These are phyloP conservation scores for Arbacia lixula DNA, from an alignment of 53 echinoderm and acorn worm genomes.

Conservation along the genomic window DNA sequence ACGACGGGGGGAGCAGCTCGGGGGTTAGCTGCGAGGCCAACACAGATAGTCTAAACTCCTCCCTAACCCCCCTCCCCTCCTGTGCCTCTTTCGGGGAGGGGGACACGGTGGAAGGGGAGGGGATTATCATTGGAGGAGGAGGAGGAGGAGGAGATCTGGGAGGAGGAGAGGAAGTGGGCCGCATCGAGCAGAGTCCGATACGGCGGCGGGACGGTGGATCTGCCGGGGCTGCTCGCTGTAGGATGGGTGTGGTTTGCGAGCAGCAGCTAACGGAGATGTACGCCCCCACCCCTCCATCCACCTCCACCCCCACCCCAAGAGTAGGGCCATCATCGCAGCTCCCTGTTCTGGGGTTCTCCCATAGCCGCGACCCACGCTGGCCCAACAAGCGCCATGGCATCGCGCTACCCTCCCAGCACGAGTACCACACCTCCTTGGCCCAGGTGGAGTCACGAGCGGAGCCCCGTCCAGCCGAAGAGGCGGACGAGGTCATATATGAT, in stretches of 20 bases:
- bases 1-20: constrained; percentile 22
- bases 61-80: not conserved
- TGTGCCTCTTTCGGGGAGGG: not conserved
- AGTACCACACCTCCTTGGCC: too few species aligned
- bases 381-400: constrained; percentile 15
- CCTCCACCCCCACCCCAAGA: not conserved
- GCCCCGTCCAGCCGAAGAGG: too few species aligned
- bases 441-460: too few species aligned
- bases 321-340: not conserved
- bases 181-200: not conserved
- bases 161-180: not conserved
- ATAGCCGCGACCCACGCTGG: not conserved
- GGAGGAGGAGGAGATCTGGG: not conserved
- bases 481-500: too few species aligned
- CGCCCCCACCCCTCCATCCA: not conserved
- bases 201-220: not conserved
- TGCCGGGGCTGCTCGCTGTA: not conserved
- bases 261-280: not conserved
- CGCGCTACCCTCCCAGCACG: constrained; percentile 22
- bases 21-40: constrained; percentile 38
- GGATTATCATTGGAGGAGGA: not conserved
- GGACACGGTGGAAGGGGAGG: not conserved
- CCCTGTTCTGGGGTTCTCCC: too few species aligned
- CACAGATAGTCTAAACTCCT: not conserved
- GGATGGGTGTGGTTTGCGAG: not conserved